Evolutionary conservation across 2,797 vertebrate species (phyloP).

Genomic region (Cossypha heuglini): DNA sequence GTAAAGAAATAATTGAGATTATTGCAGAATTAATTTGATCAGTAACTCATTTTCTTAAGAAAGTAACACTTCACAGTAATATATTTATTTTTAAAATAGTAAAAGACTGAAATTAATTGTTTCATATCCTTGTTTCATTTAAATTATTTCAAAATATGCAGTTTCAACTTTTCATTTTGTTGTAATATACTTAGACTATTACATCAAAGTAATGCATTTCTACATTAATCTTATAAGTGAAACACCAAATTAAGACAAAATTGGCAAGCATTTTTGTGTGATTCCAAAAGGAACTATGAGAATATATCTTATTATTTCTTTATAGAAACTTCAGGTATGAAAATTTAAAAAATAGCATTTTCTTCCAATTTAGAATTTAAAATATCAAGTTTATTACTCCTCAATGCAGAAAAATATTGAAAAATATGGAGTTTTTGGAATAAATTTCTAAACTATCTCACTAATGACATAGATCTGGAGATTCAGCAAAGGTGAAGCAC

Average conservation of each 20-base stretch:
- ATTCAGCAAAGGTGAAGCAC: neutral
- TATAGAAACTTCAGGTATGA: accelerated
- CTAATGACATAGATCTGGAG: neutral
- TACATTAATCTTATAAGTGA: neutral
- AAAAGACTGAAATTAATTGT: neutral
- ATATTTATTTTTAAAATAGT: neutral
- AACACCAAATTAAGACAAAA: neutral
- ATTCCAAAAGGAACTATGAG: neutral
- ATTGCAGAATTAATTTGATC: neutral
- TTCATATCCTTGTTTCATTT: neutral
- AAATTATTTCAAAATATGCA: neutral
- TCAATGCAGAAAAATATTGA: neutral
- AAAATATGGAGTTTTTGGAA: neutral
- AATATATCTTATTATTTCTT: neutral
- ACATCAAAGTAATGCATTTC: neutral
- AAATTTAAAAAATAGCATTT: neutral
- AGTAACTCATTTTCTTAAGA: neutral
- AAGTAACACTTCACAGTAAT: neutral
- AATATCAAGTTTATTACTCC: neutral
- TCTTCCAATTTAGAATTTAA: neutral
- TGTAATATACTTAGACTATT: neutral
- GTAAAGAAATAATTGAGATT: neutral
- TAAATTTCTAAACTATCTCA: neutral
- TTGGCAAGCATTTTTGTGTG: neutral
- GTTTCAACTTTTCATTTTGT: neutral